Conservation (phyloP, 30 jellyfish, hydroid and myxozoan genomes). For the Turritopsis dohrnii region DNA sequence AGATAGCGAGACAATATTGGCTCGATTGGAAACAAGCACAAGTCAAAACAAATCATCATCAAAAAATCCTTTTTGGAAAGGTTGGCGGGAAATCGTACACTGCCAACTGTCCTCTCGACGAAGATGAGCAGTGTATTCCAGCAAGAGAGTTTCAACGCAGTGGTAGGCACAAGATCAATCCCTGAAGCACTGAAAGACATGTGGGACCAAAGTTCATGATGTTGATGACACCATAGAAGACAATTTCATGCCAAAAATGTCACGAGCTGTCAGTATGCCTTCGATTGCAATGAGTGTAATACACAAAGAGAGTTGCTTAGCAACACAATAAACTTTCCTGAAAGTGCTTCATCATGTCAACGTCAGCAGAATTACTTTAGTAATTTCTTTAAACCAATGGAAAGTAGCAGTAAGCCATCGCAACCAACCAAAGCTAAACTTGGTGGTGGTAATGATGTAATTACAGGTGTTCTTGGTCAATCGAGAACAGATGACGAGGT, state of each 20-base stretch:
- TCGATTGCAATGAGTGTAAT: not conserved
- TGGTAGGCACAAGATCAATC: conserved; percentile 27
- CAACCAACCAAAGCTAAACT: not conserved
- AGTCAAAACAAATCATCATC: not conserved
- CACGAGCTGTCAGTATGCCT: conserved; percentile 24
- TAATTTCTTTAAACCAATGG: conserved; percentile 10
- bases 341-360: no score
- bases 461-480: not conserved
- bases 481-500: not conserved
- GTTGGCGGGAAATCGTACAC: conserved; percentile 6
- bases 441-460: conserved; percentile 2
- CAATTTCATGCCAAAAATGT: not conserved
- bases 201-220: conserved; percentile 3
- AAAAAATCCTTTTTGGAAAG: not conserved
- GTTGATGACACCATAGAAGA: not conserved
- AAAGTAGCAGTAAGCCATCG: not conserved
- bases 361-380: conserved; percentile 1
- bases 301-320: not conserved
- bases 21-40: conserved; percentile 18
- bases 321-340: conserved; percentile 5
- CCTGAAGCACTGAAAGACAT: conserved; percentile 18
- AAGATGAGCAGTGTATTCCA: conserved; percentile 4
- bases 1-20: conserved; percentile 12
- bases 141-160: not conserved
- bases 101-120: not conserved